A percentile compares a stretch with the other conserved stretches of the same genome.
Evolutionary conservation across 2,888 invertebrate species (phyloP).

Genomic region (Lordiphosa andalusiaca): DNA sequence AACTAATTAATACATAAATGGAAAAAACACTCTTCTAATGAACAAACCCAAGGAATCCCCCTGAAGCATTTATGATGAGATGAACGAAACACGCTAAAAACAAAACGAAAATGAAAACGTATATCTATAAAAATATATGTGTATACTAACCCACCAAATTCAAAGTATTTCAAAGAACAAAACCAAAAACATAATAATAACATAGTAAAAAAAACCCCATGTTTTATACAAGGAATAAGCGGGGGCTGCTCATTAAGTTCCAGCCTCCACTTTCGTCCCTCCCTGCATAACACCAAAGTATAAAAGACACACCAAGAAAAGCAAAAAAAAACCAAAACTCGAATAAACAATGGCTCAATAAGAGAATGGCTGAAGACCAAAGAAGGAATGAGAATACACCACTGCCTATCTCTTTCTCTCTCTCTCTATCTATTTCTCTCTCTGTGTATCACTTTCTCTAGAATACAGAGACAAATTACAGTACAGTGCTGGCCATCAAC

Average conservation of each 20-base stretch:
- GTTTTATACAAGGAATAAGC: slow-evolving; percentile 6
- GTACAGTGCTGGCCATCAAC: no score
- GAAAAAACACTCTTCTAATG: slow-evolving; percentile 26
- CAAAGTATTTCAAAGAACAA: slow-evolving; percentile 65
- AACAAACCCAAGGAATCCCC: slow-evolving; percentile 57
- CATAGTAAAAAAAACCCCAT: slow-evolving; percentile 13
- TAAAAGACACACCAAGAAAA: slow-evolving; percentile 1
- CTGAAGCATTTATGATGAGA: slow-evolving; percentile 22
- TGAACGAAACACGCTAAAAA: slow-evolving; percentile 26
- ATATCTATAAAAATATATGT: slow-evolving; percentile 56
- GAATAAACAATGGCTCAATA: slow-evolving; percentile 1
- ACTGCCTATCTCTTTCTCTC: neutral
- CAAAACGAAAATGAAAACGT: slow-evolving; percentile 32
- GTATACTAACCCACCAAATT: slow-evolving; percentile 76
- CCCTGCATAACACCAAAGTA: neutral
- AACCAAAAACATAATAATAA: slow-evolving; percentile 11
- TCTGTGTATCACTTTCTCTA: no score
- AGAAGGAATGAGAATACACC: slow-evolving; percentile 2
- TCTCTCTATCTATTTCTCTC: neutral
- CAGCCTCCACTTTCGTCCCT: slow-evolving; percentile 8
- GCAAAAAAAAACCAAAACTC: neutral
- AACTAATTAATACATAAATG: slow-evolving; percentile 27
- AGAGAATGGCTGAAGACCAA: slow-evolving; percentile 11
- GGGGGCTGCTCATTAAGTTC: neutral
- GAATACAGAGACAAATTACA: no score